Base-by-base conservation (phyloP, 2,113 vertebrate genomes). In the Theristicus caerulescens region DNA sequence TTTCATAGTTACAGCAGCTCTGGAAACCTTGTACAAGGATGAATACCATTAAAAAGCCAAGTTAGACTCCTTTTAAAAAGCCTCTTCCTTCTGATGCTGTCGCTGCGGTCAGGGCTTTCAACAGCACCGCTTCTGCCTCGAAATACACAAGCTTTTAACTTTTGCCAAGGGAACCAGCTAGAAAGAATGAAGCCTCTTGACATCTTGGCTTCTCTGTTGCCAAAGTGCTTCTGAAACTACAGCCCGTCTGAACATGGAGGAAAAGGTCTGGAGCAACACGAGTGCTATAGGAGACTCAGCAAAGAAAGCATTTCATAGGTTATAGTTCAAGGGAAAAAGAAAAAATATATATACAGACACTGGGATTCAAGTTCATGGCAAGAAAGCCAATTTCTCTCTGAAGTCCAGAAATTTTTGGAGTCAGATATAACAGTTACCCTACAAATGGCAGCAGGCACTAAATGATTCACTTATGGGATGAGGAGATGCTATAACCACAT, bases 121-220 rank as follows among this genome's bases (percentile, higher is more conserved):
- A 21, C 72, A 74, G 70, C 47, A 73, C 78, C 3, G 7, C 59
- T 94, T 94, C 82, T 90, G 72, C 89, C 90, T 95, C 66, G 6
- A 87, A 94, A 94, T 54, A 44, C 29, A 51, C 69, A 36, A 52
- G 87, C 82, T 97, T 97, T 86, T 97, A 96, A 77, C 92, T 96
- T 93, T 61, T 91, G 90, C 88, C 93, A 90, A 71, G 64, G 65
- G 66, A 96, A 65, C 17, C 5, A 49, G 24, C 91, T 71, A 51
- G 86, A 96, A 61, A 81, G 88, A 91, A 70, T 21, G 81, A 86
- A 92, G n/a, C 20, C 46, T 86, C 82, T 90, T 34, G 67, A 81
- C n/a, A 81, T 82, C 80, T 73, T 61, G 22, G 78, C 46, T 90
- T 86, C 93, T 96, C 86, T 73, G 64, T 52, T 4, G 25, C 59